Evolutionary conservation across 1,140 invertebrate genomes (phyloP).

Genomic region (Zaprionus capensis): DNA sequence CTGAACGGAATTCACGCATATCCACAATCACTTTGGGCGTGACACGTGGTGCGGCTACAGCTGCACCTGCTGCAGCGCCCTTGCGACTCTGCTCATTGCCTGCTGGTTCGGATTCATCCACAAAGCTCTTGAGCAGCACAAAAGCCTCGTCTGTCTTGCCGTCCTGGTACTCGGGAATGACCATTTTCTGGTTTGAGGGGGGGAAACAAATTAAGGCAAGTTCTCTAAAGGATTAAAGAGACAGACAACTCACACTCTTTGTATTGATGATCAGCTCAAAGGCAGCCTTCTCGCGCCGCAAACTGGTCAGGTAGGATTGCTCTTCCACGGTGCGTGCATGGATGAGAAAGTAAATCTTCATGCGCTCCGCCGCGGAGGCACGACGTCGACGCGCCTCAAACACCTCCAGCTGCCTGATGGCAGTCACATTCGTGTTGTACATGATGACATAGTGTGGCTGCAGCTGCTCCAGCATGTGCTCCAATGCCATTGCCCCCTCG

Average conservation of each 20-base stretch:
- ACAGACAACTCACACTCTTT: constrained; percentile 90
- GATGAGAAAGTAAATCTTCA: constrained; percentile 95
- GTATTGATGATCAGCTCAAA: constrained; percentile 96
- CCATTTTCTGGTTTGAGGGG: constrained; percentile 89
- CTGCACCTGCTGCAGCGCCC: constrained; percentile 86
- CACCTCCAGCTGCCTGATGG: constrained; percentile 95
- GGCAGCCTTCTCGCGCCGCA: constrained; percentile 96
- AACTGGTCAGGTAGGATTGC: constrained; percentile 95
- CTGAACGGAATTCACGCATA: constrained; percentile 98
- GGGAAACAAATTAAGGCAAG: neutral
- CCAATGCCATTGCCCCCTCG: constrained; percentile 89
- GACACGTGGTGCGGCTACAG: constrained; percentile 60
- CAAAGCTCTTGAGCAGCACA: constrained; percentile 85
- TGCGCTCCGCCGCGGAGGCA: constrained; percentile 85
- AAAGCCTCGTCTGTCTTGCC: constrained; percentile 91
- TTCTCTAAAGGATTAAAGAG: neutral
- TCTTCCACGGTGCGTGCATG: constrained; percentile 97
- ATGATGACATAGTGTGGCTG: constrained; percentile 94
- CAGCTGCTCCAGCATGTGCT: constrained; percentile 88
- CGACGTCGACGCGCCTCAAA: constrained; percentile 90
- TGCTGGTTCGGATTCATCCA: constrained; percentile 56
- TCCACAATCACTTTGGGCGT: constrained; percentile 94
- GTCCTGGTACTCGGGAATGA: constrained; percentile 95
- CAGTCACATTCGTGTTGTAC: constrained; percentile 95
- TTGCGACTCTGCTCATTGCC: constrained; percentile 87